Percentiles rank a stretch among this genome's conserved stretches.
phyloP scores from a whole-genome alignment of 2,113 vertebrate genomes.

The Prionailurus viverrinus region DNA sequence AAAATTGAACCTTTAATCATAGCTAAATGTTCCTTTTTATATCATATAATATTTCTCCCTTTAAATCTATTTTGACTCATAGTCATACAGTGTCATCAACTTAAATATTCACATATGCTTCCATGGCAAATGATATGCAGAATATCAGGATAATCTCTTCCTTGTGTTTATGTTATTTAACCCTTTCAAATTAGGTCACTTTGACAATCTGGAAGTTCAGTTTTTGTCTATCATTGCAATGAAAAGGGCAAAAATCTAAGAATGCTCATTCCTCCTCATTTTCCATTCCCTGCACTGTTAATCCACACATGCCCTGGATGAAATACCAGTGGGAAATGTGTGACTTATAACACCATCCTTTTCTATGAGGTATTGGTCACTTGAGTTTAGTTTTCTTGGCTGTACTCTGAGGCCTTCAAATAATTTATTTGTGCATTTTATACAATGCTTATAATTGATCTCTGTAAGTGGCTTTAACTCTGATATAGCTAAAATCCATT shows the following conservation, averaged over 20 bases:
- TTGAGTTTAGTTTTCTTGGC: background rate
- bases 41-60: background rate
- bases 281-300: background rate
- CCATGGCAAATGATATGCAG: background rate
- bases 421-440: background rate
- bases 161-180: background rate
- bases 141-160: background rate
- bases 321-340: background rate
- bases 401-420: background rate
- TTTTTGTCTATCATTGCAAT: background rate
- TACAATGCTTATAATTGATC: background rate
- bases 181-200: background rate
- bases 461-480: background rate
- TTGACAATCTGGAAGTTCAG: background rate
- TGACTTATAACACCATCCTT: background rate
- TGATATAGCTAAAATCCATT: background rate
- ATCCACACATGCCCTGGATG: background rate
- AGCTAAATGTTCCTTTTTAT: background rate
- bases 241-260: background rate
- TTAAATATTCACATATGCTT: background rate
- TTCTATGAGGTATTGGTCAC: background rate
- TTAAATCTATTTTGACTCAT: background rate
- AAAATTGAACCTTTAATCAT: background rate
- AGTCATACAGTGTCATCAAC: background rate
- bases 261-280: background rate